These are phyloP conservation scores for Meda fulgida DNA, from an alignment of 2,797 vertebrate species.

Conservation along the genomic window DNA sequence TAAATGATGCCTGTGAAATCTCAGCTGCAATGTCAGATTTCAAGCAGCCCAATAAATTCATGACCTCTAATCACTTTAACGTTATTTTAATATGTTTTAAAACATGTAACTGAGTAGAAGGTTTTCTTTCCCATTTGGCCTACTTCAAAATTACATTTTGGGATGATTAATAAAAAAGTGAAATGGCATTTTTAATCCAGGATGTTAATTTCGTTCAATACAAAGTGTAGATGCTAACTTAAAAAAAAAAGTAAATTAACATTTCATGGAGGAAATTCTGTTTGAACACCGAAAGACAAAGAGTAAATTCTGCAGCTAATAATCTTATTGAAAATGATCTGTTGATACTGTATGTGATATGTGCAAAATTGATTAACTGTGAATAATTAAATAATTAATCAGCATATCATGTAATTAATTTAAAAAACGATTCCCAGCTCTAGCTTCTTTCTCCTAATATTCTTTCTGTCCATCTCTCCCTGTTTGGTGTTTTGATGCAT, in stretches of 20 bases:
- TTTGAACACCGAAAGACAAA: neutral
- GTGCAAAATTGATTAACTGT: neutral
- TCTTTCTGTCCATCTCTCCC: neutral
- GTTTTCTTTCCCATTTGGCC: neutral
- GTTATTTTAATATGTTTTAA: neutral
- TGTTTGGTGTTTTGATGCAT: neutral
- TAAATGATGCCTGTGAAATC: conserved; percentile 36
- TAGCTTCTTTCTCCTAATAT: neutral
- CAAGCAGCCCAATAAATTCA: conserved; percentile 31
- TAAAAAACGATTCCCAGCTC: neutral
- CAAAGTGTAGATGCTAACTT: neutral
- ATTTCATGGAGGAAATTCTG: neutral
- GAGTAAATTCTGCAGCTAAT: neutral
- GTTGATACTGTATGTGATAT: neutral
- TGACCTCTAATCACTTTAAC: neutral
- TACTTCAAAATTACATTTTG: conserved; percentile 26
- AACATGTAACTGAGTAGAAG: neutral
- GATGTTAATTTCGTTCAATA: neutral
- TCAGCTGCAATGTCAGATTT: conserved; percentile 14
- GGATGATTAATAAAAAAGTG: conserved; percentile 32
- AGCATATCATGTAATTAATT: neutral
- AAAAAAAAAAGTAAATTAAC: neutral
- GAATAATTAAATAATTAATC: neutral
- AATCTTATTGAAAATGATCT: neutral
- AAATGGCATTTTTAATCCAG: conserved; percentile 45